Conservation (phyloP, 2,797 vertebrate species). For the Mormyrus proboscirostris region DNA sequence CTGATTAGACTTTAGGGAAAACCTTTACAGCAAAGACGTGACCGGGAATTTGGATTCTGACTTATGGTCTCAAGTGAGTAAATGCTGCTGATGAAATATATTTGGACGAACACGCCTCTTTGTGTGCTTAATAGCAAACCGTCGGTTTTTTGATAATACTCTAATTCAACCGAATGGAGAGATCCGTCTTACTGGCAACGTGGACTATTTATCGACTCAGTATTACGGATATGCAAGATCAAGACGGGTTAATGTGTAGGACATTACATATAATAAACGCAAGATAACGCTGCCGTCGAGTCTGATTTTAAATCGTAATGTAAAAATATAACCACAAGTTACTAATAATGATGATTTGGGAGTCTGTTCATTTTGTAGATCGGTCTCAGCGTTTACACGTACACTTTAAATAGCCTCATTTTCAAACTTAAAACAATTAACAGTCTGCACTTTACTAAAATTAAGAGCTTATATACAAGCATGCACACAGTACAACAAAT, state of each 20-base stretch:
- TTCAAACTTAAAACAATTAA: background rate
- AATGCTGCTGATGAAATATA: background rate
- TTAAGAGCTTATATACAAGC: background rate
- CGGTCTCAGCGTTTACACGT: background rate
- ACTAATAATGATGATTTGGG: background rate
- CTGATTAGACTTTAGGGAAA: background rate
- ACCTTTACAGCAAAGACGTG: background rate
- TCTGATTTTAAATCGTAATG: background rate
- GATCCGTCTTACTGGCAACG: background rate
- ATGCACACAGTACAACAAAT: background rate
- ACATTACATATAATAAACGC: background rate
- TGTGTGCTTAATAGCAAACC: background rate
- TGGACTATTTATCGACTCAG: background rate
- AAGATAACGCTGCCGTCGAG: background rate
- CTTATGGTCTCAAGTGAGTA: background rate
- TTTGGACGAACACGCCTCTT: background rate
- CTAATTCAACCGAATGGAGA: background rate
- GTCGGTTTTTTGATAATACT: background rate
- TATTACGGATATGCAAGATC: background rate
- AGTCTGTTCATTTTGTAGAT: background rate
- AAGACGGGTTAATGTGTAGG: background rate
- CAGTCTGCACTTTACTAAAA: background rate
- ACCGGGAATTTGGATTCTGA: background rate
- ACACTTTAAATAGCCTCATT: background rate
- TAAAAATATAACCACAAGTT: background rate